These are phyloP conservation scores for Himalopsyche japonica DNA, from an alignment of 2,888 invertebrate genomes.

Conservation along the genomic window DNA sequence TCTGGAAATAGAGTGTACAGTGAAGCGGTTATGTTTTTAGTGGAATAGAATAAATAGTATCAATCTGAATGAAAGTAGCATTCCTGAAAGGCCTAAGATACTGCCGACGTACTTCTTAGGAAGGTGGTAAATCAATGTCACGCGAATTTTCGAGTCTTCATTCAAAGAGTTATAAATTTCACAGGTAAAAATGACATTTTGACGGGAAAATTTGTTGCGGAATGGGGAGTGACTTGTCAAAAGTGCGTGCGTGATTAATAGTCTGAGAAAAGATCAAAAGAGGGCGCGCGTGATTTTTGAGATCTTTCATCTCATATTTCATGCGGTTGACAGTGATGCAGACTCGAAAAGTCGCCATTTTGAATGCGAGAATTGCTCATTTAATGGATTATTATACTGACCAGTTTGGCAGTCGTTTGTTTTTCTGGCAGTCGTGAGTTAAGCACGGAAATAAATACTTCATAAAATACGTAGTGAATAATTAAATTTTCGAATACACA, in stretches of 20 bases:
- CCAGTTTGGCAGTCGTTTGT: no score
- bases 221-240: slow-evolving; percentile 37
- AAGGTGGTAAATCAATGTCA: slow-evolving; percentile 23
- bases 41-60: neutral
- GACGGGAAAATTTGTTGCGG: slow-evolving; percentile 37
- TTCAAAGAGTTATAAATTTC: slow-evolving; percentile 32
- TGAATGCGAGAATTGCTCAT: neutral
- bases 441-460: no score
- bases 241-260: slow-evolving; percentile 35
- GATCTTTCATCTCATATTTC: slow-evolving; percentile 10
- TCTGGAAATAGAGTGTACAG: no score
- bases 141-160: slow-evolving; percentile 22
- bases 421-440: no score
- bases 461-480: no score
- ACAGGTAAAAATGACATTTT: slow-evolving; percentile 38
- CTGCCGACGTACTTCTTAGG: neutral
- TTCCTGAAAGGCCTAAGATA: neutral
- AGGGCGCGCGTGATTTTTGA: slow-evolving; percentile 21
- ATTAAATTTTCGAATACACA: no score
- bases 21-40: no score
- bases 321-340: slow-evolving; percentile 5
- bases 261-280: slow-evolving; percentile 30
- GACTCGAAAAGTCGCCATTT: neutral
- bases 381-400: neutral
- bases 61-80: neutral